Evolutionary conservation across 2,888 invertebrate species (phyloP).

Genomic region (Invenusta paracnida): DNA sequence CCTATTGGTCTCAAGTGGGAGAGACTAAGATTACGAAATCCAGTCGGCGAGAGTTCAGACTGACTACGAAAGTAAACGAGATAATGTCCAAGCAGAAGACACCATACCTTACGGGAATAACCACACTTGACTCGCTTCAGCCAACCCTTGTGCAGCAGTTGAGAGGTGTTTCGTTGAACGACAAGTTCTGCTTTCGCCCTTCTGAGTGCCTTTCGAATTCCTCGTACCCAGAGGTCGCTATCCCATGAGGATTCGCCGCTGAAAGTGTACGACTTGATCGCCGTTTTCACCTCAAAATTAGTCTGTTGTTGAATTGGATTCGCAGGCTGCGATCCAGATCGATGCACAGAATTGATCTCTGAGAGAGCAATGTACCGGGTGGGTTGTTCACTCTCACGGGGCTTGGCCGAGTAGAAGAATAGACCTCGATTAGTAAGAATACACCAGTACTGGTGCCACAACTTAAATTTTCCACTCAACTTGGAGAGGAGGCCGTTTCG

Average conservation of each 20-base stretch:
- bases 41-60: conserved; percentile 38
- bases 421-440: conserved; percentile 41
- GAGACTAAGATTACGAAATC: background rate
- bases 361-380: conserved; percentile 37
- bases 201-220: conserved; percentile 25
- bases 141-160: conserved; percentile 43
- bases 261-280: background rate
- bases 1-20: background rate
- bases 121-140: conserved; percentile 44
- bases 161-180: conserved; percentile 5
- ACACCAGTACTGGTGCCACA: conserved; percentile 44
- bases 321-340: background rate
- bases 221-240: conserved; percentile 33
- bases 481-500: conserved; percentile 33
- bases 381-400: conserved; percentile 34
- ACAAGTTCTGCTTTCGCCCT: conserved; percentile 41
- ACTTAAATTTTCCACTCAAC: conserved; percentile 43
- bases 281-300: background rate
- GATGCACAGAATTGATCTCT: background rate
- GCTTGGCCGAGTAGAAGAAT: conserved; percentile 41
- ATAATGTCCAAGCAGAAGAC: conserved; percentile 38
- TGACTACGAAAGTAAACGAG: conserved; percentile 39
- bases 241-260: conserved; percentile 30
- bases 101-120: conserved; percentile 40
- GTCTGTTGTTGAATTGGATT: background rate